A percentile compares a stretch with the other conserved stretches of the same genome.
Conservation (phyloP, 92 coral and sea anemone genomes). For the Hydrozoanthus gracilis region DNA sequence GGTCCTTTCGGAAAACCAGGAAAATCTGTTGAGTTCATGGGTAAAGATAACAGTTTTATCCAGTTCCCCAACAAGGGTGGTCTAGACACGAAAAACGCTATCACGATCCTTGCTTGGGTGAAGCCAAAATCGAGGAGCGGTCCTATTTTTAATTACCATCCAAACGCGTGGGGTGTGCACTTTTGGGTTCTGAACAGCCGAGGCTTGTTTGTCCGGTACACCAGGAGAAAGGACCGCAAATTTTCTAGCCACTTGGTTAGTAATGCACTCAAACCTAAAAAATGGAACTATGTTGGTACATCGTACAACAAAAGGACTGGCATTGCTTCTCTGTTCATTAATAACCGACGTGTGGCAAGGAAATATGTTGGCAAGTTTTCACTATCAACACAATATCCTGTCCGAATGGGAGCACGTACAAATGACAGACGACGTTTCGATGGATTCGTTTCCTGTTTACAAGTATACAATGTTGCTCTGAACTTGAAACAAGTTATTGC, state of each 20-base stretch:
- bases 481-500: conserved; percentile 48
- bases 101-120: conserved; percentile 85
- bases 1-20: conserved; percentile 82
- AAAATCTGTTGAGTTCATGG: conserved; percentile 77
- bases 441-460: conserved; percentile 75
- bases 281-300: conserved; percentile 87
- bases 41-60: conserved; percentile 81
- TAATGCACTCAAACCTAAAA: conserved; percentile 50
- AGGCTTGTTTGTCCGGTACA: conserved; percentile 65
- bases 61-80: conserved; percentile 78
- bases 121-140: conserved; percentile 74
- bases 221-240: conserved; percentile 61
- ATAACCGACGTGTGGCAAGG: conserved; percentile 52
- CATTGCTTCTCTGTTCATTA: conserved; percentile 74
- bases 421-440: conserved; percentile 61
- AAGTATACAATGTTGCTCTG: conserved; percentile 67
- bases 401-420: conserved; percentile 73
- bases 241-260: conserved; percentile 46
- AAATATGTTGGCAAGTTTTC: conserved; percentile 51
- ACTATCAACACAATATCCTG: conserved; percentile 79
- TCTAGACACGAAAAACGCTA: conserved; percentile 73
- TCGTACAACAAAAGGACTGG: conserved; percentile 83
- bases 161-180: conserved; percentile 79
- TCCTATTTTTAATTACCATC: conserved; percentile 83
- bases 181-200: conserved; percentile 64